Conservation (phyloP, 2,797 vertebrate genomes). For the Hippopotamyrus pictus region DNA sequence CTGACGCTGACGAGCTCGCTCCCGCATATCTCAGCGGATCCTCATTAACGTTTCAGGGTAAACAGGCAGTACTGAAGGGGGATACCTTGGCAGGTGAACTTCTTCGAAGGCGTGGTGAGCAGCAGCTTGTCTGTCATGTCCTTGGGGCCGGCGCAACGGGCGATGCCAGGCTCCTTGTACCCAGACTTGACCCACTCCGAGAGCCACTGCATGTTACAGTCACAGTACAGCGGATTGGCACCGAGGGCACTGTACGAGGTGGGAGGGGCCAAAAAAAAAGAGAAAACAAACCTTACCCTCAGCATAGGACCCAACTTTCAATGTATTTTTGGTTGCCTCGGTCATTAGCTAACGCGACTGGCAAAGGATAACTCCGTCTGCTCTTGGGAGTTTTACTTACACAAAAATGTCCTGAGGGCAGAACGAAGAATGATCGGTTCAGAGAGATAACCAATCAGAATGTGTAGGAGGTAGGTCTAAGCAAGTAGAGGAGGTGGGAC, state of each 20-base stretch:
- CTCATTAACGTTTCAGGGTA: background rate
- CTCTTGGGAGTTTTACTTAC: background rate
- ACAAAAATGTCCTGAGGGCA: background rate
- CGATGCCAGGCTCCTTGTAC: conserved; percentile 96
- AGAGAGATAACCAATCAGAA: background rate
- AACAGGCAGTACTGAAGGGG: background rate
- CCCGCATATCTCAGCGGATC: background rate
- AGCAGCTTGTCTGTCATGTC: conserved; percentile 96
- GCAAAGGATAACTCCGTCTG: background rate
- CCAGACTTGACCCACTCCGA: conserved; percentile 98
- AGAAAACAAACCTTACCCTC: background rate
- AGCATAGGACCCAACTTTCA: background rate
- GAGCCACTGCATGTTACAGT: conserved; percentile 97
- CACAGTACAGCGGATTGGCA: conserved; percentile 92
- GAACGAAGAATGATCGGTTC: background rate
- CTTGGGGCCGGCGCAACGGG: conserved; percentile 85
- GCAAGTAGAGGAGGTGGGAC: background rate
- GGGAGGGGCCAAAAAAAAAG: background rate
- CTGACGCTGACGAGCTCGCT: background rate
- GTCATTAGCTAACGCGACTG: background rate
- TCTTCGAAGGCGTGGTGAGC: conserved; percentile 94
- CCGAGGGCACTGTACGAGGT: conserved; percentile 77
- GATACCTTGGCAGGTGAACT: conserved; percentile 93
- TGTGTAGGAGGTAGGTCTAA: background rate
- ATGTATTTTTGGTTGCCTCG: background rate